Conservation (phyloP, 1,140 invertebrate genomes). For the Drosophila dunni region DNA sequence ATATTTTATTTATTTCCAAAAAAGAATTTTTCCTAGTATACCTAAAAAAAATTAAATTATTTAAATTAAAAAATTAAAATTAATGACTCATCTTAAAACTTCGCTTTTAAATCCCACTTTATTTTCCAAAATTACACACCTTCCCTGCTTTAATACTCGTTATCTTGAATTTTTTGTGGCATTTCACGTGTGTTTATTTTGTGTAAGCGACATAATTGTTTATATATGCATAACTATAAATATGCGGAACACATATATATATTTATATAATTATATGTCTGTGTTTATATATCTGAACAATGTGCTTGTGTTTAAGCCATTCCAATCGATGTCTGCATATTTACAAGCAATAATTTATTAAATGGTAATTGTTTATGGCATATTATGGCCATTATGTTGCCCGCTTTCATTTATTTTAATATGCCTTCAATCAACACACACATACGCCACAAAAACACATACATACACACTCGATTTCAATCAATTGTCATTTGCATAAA, state of each 20-base stretch:
- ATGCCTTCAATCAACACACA: constrained; percentile 52
- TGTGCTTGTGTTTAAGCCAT: constrained; percentile 10
- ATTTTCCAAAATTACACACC: not conserved
- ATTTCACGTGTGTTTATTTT: not conserved
- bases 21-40: too few relatives aligned
- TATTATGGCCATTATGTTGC: constrained; percentile 62
- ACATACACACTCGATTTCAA: constrained; percentile 54
- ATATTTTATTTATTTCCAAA: too few relatives aligned
- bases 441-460: not conserved
- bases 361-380: constrained; percentile 72
- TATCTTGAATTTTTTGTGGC: constrained; percentile 29
- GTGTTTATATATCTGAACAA: constrained; percentile 2
- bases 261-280: constrained; percentile 11
- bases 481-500: constrained; percentile 79
- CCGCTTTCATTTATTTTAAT: constrained; percentile 66
- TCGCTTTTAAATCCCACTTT: not conserved
- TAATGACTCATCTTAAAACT: too few relatives aligned
- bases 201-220: constrained; percentile 49
- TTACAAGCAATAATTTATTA: constrained; percentile 62
- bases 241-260: constrained; percentile 33
- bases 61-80: too few relatives aligned
- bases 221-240: constrained; percentile 48
- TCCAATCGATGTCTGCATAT: constrained; percentile 34
- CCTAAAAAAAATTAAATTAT: too few relatives aligned
- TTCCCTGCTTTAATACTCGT: constrained; percentile 6